These are phyloP conservation scores for Oegoconia quadripuncta DNA, from an alignment of 2,888 invertebrate genomes.

Conservation along the genomic window DNA sequence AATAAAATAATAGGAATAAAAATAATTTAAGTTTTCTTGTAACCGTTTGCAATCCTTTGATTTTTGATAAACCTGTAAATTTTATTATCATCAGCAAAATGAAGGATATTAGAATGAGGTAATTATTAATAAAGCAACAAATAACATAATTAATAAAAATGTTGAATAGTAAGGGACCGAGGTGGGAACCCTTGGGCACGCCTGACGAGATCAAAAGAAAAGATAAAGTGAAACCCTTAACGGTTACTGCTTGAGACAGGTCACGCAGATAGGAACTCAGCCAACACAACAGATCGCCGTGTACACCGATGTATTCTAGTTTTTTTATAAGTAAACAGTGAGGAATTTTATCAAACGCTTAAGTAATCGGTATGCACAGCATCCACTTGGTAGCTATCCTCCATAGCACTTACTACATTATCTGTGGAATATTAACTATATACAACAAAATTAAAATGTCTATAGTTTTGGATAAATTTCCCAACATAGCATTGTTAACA, in stretches of 20 bases:
- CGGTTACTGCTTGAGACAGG: constrained; percentile 6
- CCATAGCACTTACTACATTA: constrained; percentile 11
- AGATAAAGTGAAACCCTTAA: constrained; percentile 6
- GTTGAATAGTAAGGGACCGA: constrained; percentile 6
- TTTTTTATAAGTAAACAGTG: constrained; percentile 8
- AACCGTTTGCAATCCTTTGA: no score
- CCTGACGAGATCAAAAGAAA: constrained; percentile 6
- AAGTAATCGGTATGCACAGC: constrained; percentile 16
- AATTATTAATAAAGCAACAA: background rate
- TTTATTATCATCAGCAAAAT: constrained; percentile 6
- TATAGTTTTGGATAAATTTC: no score
- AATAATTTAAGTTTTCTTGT: background rate
- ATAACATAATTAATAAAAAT: background rate
- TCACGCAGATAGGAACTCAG: constrained; percentile 6
- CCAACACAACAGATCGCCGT: constrained; percentile 15
- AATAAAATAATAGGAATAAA: background rate
- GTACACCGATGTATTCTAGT: constrained; percentile 10
- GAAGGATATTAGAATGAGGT: background rate
- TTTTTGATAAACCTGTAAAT: background rate
- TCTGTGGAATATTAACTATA: no score
- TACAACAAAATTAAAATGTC: no score
- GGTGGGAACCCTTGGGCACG: constrained; percentile 14
- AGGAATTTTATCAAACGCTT: constrained; percentile 17
- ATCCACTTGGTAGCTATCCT: constrained; percentile 17
- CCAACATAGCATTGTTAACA: no score